Percentiles rank a stretch among this genome's conserved stretches.
Evolutionary conservation across 2,797 vertebrate species (phyloP).

Genomic region (Mormyrus proboscirostris): DNA sequence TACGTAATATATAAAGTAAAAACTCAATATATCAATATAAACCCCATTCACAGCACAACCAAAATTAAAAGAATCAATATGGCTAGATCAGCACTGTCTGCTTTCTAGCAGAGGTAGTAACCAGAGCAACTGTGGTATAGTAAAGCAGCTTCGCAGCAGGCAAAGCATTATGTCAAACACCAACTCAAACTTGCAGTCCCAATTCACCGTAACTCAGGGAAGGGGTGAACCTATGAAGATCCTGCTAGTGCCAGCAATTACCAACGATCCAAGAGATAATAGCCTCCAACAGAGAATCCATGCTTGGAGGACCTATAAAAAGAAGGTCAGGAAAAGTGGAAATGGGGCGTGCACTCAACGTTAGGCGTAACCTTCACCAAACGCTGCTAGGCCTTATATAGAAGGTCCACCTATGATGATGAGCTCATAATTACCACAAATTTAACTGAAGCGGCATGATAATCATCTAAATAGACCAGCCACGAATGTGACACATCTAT

Average conservation of each 20-base stretch:
- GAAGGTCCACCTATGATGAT: background rate
- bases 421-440: background rate
- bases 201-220: no score
- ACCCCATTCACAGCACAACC: background rate
- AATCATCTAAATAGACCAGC: background rate
- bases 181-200: no score
- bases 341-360: background rate
- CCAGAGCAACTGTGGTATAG: no score
- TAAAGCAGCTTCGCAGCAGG: no score
- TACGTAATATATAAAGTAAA: background rate
- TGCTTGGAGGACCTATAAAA: background rate
- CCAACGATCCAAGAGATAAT: background rate
- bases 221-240: background rate
- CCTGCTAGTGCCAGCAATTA: background rate
- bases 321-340: background rate
- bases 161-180: no score
- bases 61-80: background rate
- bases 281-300: background rate
- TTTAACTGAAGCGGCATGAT: background rate
- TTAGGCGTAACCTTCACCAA: background rate
- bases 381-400: background rate
- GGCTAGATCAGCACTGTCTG: no score
- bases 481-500: background rate
- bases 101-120: no score
- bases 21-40: background rate